Conservation (phyloP, 2,113 vertebrate genomes). For the Oostethus manadensis region DNA sequence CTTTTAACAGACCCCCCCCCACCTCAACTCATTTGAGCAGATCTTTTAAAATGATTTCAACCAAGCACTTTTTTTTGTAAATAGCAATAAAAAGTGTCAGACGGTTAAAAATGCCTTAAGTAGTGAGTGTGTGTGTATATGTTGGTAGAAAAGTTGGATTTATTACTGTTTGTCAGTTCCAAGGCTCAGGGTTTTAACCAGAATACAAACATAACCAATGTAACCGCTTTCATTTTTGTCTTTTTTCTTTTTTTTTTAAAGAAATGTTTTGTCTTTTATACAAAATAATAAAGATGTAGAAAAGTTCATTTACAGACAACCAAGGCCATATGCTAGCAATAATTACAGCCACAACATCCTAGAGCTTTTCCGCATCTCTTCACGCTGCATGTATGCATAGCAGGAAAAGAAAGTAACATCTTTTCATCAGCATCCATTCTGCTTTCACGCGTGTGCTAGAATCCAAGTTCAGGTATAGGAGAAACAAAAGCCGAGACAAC, state of each 20-base stretch:
- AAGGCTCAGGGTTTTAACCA: conserved; percentile 94
- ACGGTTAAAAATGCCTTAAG: conserved; percentile 94
- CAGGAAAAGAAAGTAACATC: conserved; percentile 80
- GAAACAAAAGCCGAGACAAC: conserved; percentile 49
- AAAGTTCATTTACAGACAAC: conserved; percentile 99
- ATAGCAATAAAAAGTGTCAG: conserved; percentile 91
- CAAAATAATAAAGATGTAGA: conserved; percentile 99
- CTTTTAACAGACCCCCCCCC: conserved; percentile 76
- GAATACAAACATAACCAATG: conserved; percentile 95
- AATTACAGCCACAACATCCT: conserved; percentile 91
- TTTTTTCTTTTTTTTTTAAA: conserved; percentile 39
- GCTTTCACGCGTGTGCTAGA: conserved; percentile 65
- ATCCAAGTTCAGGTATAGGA: conserved; percentile 62
- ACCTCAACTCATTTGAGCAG: conserved; percentile 75
- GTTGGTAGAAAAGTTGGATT: conserved; percentile 91
- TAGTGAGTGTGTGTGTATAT: conserved; percentile 69
- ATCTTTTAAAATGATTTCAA: conserved; percentile 88
- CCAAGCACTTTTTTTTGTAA: conserved; percentile 81
- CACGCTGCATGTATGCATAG: conserved; percentile 86
- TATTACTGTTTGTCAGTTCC: conserved; percentile 97
- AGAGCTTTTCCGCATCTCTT: conserved; percentile 73
- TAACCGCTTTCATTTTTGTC: conserved; percentile 42
- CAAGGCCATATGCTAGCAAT: conserved; percentile 95
- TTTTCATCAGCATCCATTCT: conserved; percentile 70
- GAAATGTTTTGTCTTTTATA: conserved; percentile 88